Evolutionary conservation across 2,113 vertebrate species (phyloP), one percentile per base, ranked within the genome.

Genomic region (Podarcis muralis): DNA sequence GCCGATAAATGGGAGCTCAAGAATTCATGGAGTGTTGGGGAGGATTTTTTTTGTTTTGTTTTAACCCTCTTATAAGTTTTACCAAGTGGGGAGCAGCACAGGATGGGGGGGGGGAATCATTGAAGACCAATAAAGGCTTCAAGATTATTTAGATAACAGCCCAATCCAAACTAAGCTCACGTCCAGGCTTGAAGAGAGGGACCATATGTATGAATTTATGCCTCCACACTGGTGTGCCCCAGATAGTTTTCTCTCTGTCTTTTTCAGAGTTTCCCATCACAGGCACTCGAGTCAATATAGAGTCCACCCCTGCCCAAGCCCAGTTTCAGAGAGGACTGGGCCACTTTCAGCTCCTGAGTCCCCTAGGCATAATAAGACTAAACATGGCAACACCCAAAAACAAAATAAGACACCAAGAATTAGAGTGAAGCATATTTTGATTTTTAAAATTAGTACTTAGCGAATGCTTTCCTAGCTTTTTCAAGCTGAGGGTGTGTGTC

Each of bases 1-100:
- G 23, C 88, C 79, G 81, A 92, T 71, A 30, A 91, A 32, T 23
- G 79, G 77, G 69, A 84, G 79, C 27, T 89, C 68, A 18, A 12
- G 83, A 84, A 71, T 13, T 53, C 65, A 32, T 2, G 0, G 20
- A 1, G 9, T 32, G 32, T 81, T 72, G 18, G n/a, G 40, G 69
- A 30, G 48, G 11, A 12, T 53, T 48, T 57, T 30, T 69, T 43
- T 53, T 32, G 2, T 48, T 48, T 18, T 66, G 25, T 83, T 88
- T 68, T 53, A 84, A 30, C 12, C 53, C 79, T 62, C 79, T 81
- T 57, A 53, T 53, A 59, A 59, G 6, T 83, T 83, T 83, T 66
- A 83, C 35, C 65, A 30, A 83, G 37, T 40, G 22, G 37, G 68
- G 6, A 23, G n/a, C 32, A 57, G 62, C n/a, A 76, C 20, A 40